phyloP scores from a whole-genome alignment of 2,888 invertebrate species.

The Clanis bilineata region DNA sequence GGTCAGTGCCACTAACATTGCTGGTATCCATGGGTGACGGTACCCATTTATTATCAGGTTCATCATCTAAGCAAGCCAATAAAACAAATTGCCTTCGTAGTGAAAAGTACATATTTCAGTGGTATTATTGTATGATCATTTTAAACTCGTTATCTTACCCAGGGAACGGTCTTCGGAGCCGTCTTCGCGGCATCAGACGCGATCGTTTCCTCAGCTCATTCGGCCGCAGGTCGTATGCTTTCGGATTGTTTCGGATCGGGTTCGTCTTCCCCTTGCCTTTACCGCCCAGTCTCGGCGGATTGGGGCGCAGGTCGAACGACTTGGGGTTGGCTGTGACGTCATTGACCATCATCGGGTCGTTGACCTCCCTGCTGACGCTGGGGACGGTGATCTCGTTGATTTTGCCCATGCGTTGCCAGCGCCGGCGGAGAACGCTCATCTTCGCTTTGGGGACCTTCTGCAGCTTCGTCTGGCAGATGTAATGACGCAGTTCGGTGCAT shows the following conservation, averaged over 20 bases:
- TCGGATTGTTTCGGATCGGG: slow-evolving; percentile 38
- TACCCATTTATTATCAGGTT: neutral
- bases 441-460: slow-evolving; percentile 73
- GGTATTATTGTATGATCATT: too few relatives aligned
- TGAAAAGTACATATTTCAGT: too few relatives aligned
- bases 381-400: slow-evolving; percentile 82
- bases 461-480: slow-evolving; percentile 86
- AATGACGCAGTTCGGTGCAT: slow-evolving; percentile 85
- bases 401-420: slow-evolving; percentile 76
- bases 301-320: slow-evolving; percentile 62
- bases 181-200: slow-evolving; percentile 47
- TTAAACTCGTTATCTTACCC: slow-evolving; percentile 62
- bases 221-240: slow-evolving; percentile 42
- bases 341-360: slow-evolving; percentile 58
- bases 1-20: too few relatives aligned
- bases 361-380: slow-evolving; percentile 57
- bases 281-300: slow-evolving; percentile 21
- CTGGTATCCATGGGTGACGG: neutral
- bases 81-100: too few relatives aligned
- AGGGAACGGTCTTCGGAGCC: slow-evolving; percentile 70
- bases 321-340: slow-evolving; percentile 67
- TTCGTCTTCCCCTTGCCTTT: slow-evolving; percentile 27
- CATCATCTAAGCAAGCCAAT: too few relatives aligned
- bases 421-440: slow-evolving; percentile 67
- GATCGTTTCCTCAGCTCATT: slow-evolving; percentile 61